These are phyloP conservation scores for Reticulitermes speratus DNA, from an alignment of 1,140 invertebrate species.

Conservation along the genomic window DNA sequence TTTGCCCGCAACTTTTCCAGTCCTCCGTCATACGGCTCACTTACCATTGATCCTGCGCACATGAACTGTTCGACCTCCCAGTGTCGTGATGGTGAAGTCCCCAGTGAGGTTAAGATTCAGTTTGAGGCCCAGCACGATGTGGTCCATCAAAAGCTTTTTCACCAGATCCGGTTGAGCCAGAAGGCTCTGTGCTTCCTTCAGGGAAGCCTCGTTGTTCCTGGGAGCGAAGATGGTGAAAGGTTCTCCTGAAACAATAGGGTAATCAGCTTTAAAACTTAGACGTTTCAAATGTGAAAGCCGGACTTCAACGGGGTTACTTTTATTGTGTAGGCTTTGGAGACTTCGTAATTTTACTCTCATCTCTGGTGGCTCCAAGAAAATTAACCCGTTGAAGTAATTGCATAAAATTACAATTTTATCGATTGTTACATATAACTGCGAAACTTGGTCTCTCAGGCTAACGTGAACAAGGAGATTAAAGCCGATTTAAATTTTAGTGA, in stretches of 20 bases:
- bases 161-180: constrained; percentile 48
- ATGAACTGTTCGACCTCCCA: constrained; percentile 51
- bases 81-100: constrained; percentile 53
- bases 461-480: no score
- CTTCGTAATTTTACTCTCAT: background rate
- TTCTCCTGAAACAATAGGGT: constrained; percentile 50
- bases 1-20: no score
- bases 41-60: constrained; percentile 46
- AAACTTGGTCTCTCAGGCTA: no score
- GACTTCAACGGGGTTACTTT: no score
- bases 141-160: constrained; percentile 56
- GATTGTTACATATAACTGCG: background rate
- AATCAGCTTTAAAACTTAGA: background rate
- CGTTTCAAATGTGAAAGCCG: background rate
- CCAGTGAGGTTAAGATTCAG: constrained; percentile 47
- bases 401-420: background rate
- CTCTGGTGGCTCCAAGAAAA: no score
- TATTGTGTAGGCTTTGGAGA: no score
- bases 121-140: constrained; percentile 52
- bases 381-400: background rate
- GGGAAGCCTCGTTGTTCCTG: constrained; percentile 52
- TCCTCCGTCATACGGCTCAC: background rate
- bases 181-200: constrained; percentile 46
- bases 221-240: constrained; percentile 60
- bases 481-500: no score